A percentile compares a stretch with the other conserved stretches of the same genome.
These are phyloP conservation scores for Spea bombifrons DNA, from an alignment of 2,113 vertebrate species.

Conservation along the genomic window DNA sequence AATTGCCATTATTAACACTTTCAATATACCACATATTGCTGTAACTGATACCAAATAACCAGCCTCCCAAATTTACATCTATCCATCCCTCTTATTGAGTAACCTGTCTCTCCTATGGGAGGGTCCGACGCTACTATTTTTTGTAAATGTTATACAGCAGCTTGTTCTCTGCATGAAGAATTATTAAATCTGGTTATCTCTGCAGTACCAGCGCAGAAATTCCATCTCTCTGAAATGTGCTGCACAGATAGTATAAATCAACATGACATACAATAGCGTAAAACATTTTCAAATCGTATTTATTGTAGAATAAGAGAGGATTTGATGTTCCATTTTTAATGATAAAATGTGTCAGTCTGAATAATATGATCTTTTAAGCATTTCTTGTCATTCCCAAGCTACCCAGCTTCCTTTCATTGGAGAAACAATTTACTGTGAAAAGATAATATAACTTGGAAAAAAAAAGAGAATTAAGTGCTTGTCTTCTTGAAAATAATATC, in stretches of 20 bases:
- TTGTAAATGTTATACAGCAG: neutral
- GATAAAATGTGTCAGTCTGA: conserved; percentile 12
- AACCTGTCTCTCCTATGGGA: neutral
- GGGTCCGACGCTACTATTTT: neutral
- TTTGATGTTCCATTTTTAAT: conserved; percentile 16
- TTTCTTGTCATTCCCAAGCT: neutral
- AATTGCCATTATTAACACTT: too few species aligned
- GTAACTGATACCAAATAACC: neutral
- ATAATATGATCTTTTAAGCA: conserved; percentile 12
- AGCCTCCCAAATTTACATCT: neutral
- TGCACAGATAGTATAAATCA: conserved; percentile 14
- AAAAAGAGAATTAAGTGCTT: neutral
- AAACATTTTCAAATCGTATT: conserved; percentile 14
- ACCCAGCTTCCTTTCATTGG: neutral
- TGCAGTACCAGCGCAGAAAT: neutral
- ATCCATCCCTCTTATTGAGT: neutral
- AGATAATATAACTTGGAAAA: neutral
- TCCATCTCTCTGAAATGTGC: neutral
- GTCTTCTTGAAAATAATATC: neutral
- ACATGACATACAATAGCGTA: neutral
- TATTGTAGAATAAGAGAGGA: neutral
- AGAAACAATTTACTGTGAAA: neutral
- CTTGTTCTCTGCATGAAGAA: conserved; percentile 5
- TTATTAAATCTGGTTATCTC: neutral
- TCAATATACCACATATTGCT: neutral